phyloP scores from a whole-genome alignment of 2,797 vertebrate genomes.

The Chelonia mydas region DNA sequence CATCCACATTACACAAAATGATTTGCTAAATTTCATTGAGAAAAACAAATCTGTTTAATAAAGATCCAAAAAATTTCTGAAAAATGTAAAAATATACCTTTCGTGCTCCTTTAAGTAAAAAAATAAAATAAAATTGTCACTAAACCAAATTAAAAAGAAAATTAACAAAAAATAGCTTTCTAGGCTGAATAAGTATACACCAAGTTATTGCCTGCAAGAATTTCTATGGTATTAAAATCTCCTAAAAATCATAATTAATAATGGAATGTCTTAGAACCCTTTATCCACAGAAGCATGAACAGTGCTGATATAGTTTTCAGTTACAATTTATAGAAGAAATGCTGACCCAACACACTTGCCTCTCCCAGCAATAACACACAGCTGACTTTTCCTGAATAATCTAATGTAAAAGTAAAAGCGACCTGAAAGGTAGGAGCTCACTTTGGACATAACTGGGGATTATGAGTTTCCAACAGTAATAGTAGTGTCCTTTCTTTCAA shows the following conservation, averaged over 20 bases:
- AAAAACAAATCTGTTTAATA: neutral
- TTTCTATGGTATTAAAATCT: neutral
- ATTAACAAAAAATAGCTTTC: neutral
- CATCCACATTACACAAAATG: neutral
- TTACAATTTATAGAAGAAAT: neutral
- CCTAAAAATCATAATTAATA: neutral
- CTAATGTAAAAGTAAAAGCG: constrained; percentile 15
- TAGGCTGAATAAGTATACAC: neutral
- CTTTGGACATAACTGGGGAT: neutral
- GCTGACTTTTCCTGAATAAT: neutral
- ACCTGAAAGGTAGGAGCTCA: neutral
- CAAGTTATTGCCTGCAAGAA: neutral
- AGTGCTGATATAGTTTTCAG: neutral
- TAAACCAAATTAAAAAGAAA: neutral
- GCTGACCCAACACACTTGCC: neutral
- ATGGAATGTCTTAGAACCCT: neutral
- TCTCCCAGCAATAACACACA: neutral
- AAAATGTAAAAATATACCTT: neutral
- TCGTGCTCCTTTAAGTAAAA: neutral
- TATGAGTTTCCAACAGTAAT: neutral
- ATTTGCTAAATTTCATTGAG: neutral
- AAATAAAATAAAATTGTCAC: neutral
- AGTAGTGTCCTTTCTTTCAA: neutral
- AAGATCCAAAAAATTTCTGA: neutral
- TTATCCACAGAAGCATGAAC: neutral